Evolutionary conservation across 2,113 vertebrate genomes (phyloP).

Genomic region (Fukomys damarensis): DNA sequence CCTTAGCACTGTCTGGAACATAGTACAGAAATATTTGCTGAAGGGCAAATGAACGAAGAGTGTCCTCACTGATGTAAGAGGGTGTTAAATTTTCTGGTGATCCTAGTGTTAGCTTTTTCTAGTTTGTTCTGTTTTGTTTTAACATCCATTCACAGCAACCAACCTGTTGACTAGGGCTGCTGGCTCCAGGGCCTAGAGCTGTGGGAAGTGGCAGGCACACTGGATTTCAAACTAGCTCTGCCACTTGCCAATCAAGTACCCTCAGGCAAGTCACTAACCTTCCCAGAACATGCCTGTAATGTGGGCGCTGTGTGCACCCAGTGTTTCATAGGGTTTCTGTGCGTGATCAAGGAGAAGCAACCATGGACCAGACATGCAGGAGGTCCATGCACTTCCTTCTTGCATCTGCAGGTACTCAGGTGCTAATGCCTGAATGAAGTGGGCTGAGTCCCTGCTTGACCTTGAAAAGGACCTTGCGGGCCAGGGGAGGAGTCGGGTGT

Average conservation of each 20-base stretch:
- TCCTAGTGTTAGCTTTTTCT: constrained; percentile 5
- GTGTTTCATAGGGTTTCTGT: neutral
- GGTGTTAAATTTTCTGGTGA: neutral
- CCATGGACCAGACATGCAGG: neutral
- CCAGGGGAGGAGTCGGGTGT: neutral
- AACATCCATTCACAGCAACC: neutral
- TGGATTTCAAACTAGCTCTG: constrained; percentile 42
- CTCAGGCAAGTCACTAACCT: neutral
- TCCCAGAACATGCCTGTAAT: neutral
- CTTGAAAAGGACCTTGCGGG: neutral
- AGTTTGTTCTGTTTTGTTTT: neutral
- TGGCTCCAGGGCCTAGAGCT: neutral
- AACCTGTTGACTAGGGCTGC: neutral
- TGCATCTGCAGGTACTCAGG: neutral
- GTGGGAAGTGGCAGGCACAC: neutral
- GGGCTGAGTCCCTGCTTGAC: neutral
- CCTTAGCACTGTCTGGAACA: neutral
- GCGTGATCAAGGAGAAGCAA: neutral
- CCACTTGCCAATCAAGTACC: neutral
- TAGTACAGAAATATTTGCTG: constrained; percentile 12
- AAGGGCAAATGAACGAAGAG: neutral
- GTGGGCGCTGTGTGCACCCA: neutral
- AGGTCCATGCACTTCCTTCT: neutral
- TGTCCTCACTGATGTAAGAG: neutral
- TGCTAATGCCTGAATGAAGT: neutral